phyloP scores from a whole-genome alignment of 1,140 invertebrate species.

The Acromyrmex heyeri region DNA sequence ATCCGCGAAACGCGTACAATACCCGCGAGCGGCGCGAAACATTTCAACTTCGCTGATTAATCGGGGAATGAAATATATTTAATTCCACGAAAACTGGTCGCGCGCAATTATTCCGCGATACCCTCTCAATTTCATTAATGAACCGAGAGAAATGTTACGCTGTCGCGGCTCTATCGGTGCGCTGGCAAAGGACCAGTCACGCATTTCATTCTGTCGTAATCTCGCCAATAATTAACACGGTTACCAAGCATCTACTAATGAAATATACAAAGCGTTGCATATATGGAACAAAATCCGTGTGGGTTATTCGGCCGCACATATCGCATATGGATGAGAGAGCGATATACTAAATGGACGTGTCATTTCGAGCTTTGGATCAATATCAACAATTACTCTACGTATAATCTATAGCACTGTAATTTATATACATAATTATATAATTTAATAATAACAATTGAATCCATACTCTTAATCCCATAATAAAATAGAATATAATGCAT shows the following conservation, averaged over 20 bases:
- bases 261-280: slow-evolving; percentile 36
- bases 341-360: not conserved
- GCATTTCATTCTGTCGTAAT: slow-evolving; percentile 53
- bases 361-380: slow-evolving; percentile 18
- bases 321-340: not conserved
- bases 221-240: slow-evolving; percentile 48
- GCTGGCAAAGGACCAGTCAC: slow-evolving; percentile 29
- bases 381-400: not conserved
- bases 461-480: not conserved
- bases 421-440: not conserved
- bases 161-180: not conserved
- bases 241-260: slow-evolving; percentile 49
- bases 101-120: slow-evolving; percentile 56
- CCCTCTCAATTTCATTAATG: slow-evolving; percentile 57
- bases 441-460: not conserved
- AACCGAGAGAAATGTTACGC: slow-evolving; percentile 46
- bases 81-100: slow-evolving; percentile 46
- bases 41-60: slow-evolving; percentile 59
- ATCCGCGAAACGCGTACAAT: slow-evolving; percentile 7
- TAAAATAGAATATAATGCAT: not conserved
- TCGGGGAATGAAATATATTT: slow-evolving; percentile 57
- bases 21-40: slow-evolving; percentile 27
- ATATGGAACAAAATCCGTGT: slow-evolving; percentile 24
- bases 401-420: not conserved
- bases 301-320: slow-evolving; percentile 4